Conservation (phyloP, 2,888 invertebrate species). For the Heteromyza rotundicornis region DNA sequence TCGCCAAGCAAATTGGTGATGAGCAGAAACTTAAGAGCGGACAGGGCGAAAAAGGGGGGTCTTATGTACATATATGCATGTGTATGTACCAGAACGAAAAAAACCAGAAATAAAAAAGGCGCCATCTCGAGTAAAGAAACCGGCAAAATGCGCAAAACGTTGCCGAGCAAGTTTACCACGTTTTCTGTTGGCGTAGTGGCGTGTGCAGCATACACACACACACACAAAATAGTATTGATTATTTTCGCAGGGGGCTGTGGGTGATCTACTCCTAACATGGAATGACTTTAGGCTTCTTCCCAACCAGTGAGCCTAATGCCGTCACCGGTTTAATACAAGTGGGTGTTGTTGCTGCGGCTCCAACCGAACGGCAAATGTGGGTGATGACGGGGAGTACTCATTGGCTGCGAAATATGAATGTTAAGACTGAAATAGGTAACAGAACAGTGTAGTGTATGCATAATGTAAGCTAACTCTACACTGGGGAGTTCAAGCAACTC, state of each 20-base stretch:
- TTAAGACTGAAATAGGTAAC: not conserved
- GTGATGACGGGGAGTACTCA: conserved; percentile 14
- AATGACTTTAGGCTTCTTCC: not conserved
- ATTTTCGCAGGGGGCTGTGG: not conserved
- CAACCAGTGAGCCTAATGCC: not conserved
- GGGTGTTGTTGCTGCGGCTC: no score
- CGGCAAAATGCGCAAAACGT: not conserved
- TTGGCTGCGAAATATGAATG: no score
- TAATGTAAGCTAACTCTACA: not conserved
- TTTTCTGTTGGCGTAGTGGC: conserved; percentile 45
- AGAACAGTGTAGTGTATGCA: not conserved
- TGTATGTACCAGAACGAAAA: no score
- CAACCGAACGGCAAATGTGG: conserved; percentile 8
- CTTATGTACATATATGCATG: no score
- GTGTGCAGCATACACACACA: not conserved
- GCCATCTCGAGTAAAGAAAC: conserved; percentile 10
- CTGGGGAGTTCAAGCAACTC: not conserved
- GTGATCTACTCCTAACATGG: not conserved
- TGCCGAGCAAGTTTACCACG: conserved; percentile 39
- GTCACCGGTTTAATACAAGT: not conserved
- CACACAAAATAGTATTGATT: conserved; percentile 8
- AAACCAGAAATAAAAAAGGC: conserved; percentile 15
- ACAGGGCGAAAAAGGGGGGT: not conserved
- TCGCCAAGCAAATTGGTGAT: not conserved
- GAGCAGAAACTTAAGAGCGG: not conserved